Evolutionary conservation across 2,797 vertebrate genomes (phyloP), one percentile per base, ranked within the genome.

Genomic region (Mus minutoides): DNA sequence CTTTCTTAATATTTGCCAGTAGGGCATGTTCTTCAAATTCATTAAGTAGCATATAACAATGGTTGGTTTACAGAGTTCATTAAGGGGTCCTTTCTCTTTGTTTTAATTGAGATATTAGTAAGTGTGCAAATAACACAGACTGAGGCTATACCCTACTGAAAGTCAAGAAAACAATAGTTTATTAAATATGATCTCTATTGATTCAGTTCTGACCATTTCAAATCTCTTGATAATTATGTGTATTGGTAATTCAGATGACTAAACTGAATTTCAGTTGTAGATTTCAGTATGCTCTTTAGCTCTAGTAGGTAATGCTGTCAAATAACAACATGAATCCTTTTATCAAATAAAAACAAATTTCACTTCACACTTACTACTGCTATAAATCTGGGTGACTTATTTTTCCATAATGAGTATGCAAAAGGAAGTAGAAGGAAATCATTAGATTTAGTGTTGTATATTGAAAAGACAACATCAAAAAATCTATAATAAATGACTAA

Each of bases 281-380:
- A 96, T 95, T 95, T 92, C 49, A 78, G 21, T 69, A 64, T 56
- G 43, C 60, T 86, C 52, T 56, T 88, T 83, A 86, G 26, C 80
- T 11, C 22, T 60, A 96, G 67, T 40, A 67, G 31, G 43, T 22
- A 58, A 64, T 83, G 29, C 82, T 34, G 69, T 17, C 54, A 88
- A 87, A 60, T 69, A 54, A 78, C 54, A 95, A 62, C n/a, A 46
- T 0, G 4, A 91, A 21, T 31, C 12, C 8, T 8, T 60, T 69
- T 83, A 83, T 21, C 52, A 95, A 95, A 75, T 22, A 96, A 83
- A 88, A 96, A n/a, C 21, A 13, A 93, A 88, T 56, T 85, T 46
- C 64, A 14, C 77, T 79, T 91, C 94, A 92, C 58, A n/a, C 10
- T 84, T n/a, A 67, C 84, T 58, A 83, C 34, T 34, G 1, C 6